A percentile compares a stretch with the other conserved stretches of the same genome.
Conservation (phyloP, 2,888 invertebrate species). For the Aquatica leii region DNA sequence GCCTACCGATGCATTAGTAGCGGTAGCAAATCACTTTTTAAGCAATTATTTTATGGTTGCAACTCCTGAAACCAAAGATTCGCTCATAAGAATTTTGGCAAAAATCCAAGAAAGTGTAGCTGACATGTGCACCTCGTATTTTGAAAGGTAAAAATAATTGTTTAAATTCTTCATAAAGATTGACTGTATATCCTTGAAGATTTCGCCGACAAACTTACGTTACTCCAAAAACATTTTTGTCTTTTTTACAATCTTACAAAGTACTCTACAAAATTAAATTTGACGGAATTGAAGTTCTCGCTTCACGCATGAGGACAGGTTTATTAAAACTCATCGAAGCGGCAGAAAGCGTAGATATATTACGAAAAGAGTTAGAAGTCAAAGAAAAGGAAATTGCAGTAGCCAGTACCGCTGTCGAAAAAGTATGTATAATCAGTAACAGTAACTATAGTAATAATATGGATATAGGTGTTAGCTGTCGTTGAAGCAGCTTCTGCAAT, state of each 20-base stretch:
- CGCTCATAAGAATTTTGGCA: slow-evolving; percentile 83
- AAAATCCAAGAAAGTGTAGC: slow-evolving; percentile 84
- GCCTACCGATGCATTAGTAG: slow-evolving; percentile 85
- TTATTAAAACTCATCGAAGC: slow-evolving; percentile 87
- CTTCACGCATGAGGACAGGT: slow-evolving; percentile 85
- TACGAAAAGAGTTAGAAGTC: slow-evolving; percentile 79
- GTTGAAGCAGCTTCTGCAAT: slow-evolving; percentile 81
- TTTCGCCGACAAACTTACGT: slow-evolving; percentile 86
- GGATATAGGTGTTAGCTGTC: slow-evolving; percentile 69
- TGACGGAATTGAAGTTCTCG: slow-evolving; percentile 74
- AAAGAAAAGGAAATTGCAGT: slow-evolving; percentile 83
- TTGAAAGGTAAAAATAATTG: slow-evolving; percentile 76
- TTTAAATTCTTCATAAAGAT: too few species aligned
- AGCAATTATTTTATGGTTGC: slow-evolving; percentile 67
- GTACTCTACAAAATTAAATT: slow-evolving; percentile 77
- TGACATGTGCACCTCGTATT: slow-evolving; percentile 77
- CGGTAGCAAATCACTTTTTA: slow-evolving; percentile 83
- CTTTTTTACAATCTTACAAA: slow-evolving; percentile 86
- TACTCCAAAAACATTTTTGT: slow-evolving; percentile 89
- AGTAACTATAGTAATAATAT: neutral
- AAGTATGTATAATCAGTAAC: slow-evolving; percentile 48
- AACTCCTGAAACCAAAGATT: slow-evolving; percentile 71
- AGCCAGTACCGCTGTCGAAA: slow-evolving; percentile 83
- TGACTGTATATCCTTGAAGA: slow-evolving; percentile 55
- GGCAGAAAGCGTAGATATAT: slow-evolving; percentile 79